phyloP scores from a whole-genome alignment of 2,113 vertebrate species.

The Gadus chalcogrammus region DNA sequence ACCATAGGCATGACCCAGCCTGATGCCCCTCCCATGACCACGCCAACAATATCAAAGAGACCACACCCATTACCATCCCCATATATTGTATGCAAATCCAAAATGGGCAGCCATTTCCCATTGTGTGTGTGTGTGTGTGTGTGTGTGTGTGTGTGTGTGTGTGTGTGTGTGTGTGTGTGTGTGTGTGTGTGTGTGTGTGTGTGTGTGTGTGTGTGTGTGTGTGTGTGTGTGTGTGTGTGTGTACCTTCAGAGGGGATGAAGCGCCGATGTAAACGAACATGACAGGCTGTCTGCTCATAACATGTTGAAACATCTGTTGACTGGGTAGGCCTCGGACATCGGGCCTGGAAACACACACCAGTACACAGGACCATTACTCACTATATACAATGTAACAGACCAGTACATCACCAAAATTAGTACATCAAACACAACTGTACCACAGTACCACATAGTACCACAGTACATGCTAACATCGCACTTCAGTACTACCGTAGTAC shows the following conservation, averaged over 20 bases:
- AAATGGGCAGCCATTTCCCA: no score
- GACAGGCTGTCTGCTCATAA: conserved; percentile 79
- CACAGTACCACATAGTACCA: not conserved
- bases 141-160: no score
- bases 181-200: conserved; percentile 4
- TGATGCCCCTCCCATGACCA: no score
- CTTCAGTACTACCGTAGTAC: not conserved
- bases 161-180: no score
- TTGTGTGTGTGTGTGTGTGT: no score
- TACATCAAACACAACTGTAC: no score
- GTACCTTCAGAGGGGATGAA: conserved; percentile 86
- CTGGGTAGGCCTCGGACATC: conserved; percentile 82
- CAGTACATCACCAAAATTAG: no score
- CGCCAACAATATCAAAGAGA: not conserved
- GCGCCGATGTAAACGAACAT: conserved; percentile 91
- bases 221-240: no score
- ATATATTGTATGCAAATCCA: no score
- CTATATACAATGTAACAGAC: no score
- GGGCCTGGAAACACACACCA: conserved; percentile 68
- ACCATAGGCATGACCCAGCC: no score
- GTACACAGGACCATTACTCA: not conserved
- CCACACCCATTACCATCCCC: no score
- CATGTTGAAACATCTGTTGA: conserved; percentile 85
- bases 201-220: not conserved
- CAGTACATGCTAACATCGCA: not conserved